Conservation (phyloP, 30 jellyfish, hydroid and myxozoan species). For the Pelagia noctiluca region DNA sequence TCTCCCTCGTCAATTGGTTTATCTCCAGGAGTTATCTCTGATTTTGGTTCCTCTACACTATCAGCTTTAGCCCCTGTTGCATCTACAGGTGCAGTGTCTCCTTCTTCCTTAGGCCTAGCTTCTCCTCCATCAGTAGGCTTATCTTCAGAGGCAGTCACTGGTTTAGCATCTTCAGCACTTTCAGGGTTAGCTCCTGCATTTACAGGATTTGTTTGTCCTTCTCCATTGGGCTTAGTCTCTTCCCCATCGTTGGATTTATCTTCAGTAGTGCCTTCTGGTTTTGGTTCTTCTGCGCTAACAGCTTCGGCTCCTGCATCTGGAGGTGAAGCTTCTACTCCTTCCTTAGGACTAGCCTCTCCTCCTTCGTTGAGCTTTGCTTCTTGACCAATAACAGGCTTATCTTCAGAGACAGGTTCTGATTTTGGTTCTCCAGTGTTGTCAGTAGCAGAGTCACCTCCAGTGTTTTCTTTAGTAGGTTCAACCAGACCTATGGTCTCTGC, state of each 20-base stretch:
- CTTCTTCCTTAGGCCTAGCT: too few species aligned
- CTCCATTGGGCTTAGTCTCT: neutral
- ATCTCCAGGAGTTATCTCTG: too few species aligned
- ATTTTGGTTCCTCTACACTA: too few species aligned
- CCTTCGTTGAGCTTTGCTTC: neutral
- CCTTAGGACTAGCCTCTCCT: neutral
- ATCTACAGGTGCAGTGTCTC: too few species aligned
- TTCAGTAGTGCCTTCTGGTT: neutral
- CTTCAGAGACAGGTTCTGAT: neutral
- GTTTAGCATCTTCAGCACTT: too few species aligned
- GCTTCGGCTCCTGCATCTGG: neutral
- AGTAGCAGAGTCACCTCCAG: too few species aligned
- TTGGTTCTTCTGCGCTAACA: neutral
- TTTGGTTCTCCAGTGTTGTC: neutral
- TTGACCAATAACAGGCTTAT: constrained; percentile 13
- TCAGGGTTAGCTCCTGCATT: neutral
- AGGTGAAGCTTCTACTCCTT: constrained; percentile 1
- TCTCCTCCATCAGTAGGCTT: too few species aligned
- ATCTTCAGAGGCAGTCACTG: too few species aligned
- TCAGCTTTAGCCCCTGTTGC: too few species aligned
- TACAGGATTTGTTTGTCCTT: neutral
- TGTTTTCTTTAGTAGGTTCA: too few species aligned
- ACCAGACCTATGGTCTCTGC: too few species aligned
- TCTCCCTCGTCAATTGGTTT: constrained; percentile 1
- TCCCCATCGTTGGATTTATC: neutral